phyloP scores from a whole-genome alignment of 1,140 invertebrate species.

The Phymorhynchus buccinoides region DNA sequence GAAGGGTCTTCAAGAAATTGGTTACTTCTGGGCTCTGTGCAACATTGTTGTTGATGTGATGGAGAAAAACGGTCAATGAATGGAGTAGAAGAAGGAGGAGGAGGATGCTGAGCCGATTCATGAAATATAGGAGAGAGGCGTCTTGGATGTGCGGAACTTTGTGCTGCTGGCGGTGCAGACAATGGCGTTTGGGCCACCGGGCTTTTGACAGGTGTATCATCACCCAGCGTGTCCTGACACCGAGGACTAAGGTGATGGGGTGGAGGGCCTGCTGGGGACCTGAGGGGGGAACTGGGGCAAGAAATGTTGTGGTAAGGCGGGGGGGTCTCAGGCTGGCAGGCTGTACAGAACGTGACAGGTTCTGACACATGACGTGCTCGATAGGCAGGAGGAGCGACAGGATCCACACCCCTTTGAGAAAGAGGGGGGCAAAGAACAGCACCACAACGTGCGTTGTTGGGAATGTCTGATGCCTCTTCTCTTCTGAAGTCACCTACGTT shows the following conservation, averaged over 20 bases:
- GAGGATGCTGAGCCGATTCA: too few species aligned
- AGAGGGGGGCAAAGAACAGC: neutral
- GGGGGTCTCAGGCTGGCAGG: neutral
- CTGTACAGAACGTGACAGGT: neutral
- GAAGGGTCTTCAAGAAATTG: too few species aligned
- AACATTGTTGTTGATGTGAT: too few species aligned
- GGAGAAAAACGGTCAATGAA: too few species aligned
- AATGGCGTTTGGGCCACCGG: neutral
- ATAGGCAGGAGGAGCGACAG: neutral
- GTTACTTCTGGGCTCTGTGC: too few species aligned
- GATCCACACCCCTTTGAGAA: too few species aligned
- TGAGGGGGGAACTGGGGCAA: neutral
- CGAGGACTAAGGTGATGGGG: neutral
- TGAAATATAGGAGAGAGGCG: too few species aligned
- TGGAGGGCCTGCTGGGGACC: neutral
- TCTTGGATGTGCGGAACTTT: neutral
- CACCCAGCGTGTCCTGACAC: neutral
- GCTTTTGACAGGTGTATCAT: neutral
- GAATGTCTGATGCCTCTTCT: too few species aligned
- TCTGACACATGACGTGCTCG: neutral
- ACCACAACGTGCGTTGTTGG: neutral
- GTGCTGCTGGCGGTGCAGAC: too few species aligned
- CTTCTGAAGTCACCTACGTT: too few species aligned
- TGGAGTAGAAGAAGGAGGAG: too few species aligned
- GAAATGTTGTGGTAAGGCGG: neutral